Percentiles rank a stretch among this genome's conserved stretches.
These are phyloP conservation scores for Xerus inauris DNA, from an alignment of 2,113 vertebrate species.

Conservation along the genomic window DNA sequence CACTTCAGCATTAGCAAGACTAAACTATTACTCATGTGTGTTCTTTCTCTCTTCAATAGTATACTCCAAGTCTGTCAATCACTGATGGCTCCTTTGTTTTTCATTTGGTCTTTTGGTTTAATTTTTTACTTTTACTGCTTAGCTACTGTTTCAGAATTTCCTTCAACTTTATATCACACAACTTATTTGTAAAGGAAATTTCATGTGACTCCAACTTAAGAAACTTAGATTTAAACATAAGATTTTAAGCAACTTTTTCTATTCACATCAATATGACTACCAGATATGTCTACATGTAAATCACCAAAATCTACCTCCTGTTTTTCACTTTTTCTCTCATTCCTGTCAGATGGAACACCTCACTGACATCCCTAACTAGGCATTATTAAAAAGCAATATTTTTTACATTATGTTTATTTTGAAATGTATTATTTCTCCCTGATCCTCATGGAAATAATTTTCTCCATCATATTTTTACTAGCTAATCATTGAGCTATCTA, in stretches of 20 bases:
- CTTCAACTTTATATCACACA: neutral
- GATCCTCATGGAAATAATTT: neutral
- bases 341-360: neutral
- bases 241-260: neutral
- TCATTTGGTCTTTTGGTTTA: neutral
- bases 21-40: neutral
- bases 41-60: neutral
- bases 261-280: neutral
- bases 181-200: neutral
- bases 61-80: neutral
- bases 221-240: neutral
- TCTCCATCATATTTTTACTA: neutral
- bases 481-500: neutral
- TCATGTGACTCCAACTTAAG: neutral
- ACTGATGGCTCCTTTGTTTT: neutral
- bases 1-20: neutral
- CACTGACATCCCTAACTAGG: neutral
- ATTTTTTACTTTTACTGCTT: neutral
- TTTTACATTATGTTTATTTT: neutral
- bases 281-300: neutral
- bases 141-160: neutral
- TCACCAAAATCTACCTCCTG: neutral
- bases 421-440: neutral
- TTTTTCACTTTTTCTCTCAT: neutral
- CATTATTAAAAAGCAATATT: neutral